A percentile compares a stretch with the other conserved stretches of the same genome.
Evolutionary conservation across 2,888 invertebrate species (phyloP).

Genomic region (Acrobasis consociella): DNA sequence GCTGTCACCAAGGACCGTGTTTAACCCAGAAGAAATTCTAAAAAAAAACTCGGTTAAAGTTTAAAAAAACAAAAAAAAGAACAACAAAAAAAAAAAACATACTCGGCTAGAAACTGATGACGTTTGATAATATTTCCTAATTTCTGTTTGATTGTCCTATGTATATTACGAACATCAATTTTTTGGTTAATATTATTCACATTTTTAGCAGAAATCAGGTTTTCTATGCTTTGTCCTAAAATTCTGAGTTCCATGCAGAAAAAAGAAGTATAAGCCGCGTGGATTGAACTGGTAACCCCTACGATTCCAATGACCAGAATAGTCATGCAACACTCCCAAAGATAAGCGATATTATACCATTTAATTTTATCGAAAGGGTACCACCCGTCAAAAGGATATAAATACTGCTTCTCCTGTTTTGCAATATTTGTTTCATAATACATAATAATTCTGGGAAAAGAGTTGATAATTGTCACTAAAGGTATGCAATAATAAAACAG

Average conservation of each 20-base stretch:
- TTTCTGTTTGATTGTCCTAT: background rate
- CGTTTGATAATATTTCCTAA: background rate
- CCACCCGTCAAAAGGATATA: conserved; percentile 71
- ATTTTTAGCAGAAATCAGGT: conserved; percentile 49
- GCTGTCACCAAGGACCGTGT: conserved; percentile 56
- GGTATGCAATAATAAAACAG: conserved; percentile 51
- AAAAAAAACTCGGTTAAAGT: conserved; percentile 33
- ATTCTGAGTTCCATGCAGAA: conserved; percentile 68
- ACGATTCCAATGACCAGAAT: conserved; percentile 57
- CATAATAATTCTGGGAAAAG: conserved; percentile 66
- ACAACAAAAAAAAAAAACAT: background rate
- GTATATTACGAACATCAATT: background rate
- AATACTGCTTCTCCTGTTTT: conserved; percentile 45
- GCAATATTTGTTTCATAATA: conserved; percentile 48
- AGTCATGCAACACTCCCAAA: conserved; percentile 67
- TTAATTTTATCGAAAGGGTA: conserved; percentile 68
- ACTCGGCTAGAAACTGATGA: conserved; percentile 8
- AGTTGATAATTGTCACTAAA: conserved; percentile 50
- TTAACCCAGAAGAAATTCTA: conserved; percentile 57
- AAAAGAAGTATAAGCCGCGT: conserved; percentile 51
- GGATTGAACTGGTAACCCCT: conserved; percentile 55
- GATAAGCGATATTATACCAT: conserved; percentile 60
- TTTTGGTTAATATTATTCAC: conserved; percentile 30
- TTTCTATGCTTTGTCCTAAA: conserved; percentile 51
- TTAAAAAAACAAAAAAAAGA: background rate